Evolutionary conservation across 1,140 invertebrate species (phyloP).

Genomic region (Globodera ellingtonae): DNA sequence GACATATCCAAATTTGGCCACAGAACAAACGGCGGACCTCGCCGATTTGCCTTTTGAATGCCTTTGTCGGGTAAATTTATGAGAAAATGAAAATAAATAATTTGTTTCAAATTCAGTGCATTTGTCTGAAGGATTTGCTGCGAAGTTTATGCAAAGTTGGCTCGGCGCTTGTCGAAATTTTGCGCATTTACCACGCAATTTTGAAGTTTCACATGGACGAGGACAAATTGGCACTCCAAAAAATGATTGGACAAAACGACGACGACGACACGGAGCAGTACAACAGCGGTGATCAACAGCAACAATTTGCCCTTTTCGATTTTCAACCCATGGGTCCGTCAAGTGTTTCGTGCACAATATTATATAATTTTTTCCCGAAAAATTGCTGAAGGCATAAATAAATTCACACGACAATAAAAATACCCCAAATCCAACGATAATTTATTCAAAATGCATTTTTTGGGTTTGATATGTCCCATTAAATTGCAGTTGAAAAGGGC

Average conservation of each 20-base stretch:
- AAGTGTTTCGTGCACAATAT: not conserved
- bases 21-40: conserved; percentile 39
- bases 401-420: no score
- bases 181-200: conserved; percentile 52
- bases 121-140: not conserved
- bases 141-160: conserved; percentile 50
- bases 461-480: no score
- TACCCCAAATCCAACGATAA: no score
- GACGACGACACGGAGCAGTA: not conserved
- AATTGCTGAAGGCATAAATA: not conserved
- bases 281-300: conserved; percentile 22
- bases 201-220: conserved; percentile 55
- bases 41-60: conserved; percentile 51
- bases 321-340: conserved; percentile 33
- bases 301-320: conserved; percentile 27
- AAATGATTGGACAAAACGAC: conserved; percentile 11
- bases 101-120: not conserved
- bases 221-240: conserved; percentile 42
- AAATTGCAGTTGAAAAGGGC: conserved; percentile 48
- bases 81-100: not conserved
- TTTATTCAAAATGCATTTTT: no score
- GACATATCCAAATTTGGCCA: not conserved
- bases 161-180: conserved; percentile 47
- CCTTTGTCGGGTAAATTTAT: conserved; percentile 41
- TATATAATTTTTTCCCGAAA: not conserved